Base-by-base conservation (phyloP, 1,140 invertebrate genomes). In the Drosophila mayri region DNA sequence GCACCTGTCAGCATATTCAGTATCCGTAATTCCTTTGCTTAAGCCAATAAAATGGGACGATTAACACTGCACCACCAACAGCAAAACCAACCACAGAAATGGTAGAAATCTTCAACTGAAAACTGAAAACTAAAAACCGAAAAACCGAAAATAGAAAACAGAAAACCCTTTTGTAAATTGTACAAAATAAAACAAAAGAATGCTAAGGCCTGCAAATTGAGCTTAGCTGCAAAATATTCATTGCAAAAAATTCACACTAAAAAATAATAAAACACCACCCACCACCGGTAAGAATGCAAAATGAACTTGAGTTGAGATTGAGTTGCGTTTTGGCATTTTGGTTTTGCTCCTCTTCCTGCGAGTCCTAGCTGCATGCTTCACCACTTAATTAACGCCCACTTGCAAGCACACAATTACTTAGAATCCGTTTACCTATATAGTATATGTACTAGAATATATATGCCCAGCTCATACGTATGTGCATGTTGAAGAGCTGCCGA, bases 211-310 rank as follows among this genome's bases (percentile, higher is more conserved):
- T 72, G 76, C 83, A 83, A 86, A 79, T 88, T 86, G 79, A 86
- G 83, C 77, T 85, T 85, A 70, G 37, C 80, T 66, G 64, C 58
- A 50, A 59, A 63, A 50, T 62, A 76, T 62, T 57, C 62, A 58
- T 38, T 28, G 25, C 9, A 63, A 77, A 37, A 55, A 63, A 40
- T 12, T 1, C 35, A 84, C 47, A 62, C 60, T 25, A 52, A 47
- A 32, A 35, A 52, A 60, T 46, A 41, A 59, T 25, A 46, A 60
- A 68, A 58, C 73, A 76, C 46, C 79, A 85, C 76, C 47, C 65
- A 71, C 72, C 84, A 88, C 83, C 74, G 84, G 84, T 88, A 88
- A 88, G 84, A 88, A 88, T 90, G 84, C 85, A 88, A 90, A 79
- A 88, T 87, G 62, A 64, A 78, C 79, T 87, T 84, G 38, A 40